phyloP scores from a whole-genome alignment of 2,888 invertebrate species.

The Venustoraphidia nigricollis region DNA sequence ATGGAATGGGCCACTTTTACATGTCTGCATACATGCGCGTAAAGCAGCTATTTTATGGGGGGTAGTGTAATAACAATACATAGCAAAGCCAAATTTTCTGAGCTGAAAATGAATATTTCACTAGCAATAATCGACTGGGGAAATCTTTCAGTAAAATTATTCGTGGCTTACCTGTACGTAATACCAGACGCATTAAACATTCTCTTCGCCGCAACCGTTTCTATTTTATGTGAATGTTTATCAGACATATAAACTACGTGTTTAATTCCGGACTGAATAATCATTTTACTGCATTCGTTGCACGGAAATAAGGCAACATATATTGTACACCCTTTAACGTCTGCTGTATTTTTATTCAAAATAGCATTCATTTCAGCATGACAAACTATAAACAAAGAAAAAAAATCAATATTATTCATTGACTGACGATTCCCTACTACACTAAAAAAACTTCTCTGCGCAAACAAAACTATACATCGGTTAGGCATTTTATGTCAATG shows the following conservation, averaged over 20 bases:
- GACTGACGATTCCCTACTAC: no score
- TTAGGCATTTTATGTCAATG: background rate
- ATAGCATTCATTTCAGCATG: constrained; percentile 98
- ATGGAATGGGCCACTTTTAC: no score
- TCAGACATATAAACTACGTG: constrained; percentile 69
- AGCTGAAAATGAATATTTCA: no score
- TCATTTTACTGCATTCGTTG: constrained; percentile 93
- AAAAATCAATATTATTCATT: background rate
- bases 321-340: constrained; percentile 63
- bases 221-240: constrained; percentile 53
- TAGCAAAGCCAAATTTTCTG: no score
- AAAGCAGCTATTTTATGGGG: no score
- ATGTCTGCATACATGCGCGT: no score
- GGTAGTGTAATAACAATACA: no score
- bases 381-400: constrained; percentile 53
- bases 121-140: no score
- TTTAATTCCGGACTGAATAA: constrained; percentile 83
- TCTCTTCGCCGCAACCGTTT: constrained; percentile 57
- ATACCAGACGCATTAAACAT: constrained; percentile 74
- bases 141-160: no score
- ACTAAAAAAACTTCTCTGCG: background rate
- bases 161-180: constrained; percentile 37
- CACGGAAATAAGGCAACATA: constrained; percentile 91
- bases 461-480: background rate
- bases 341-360: constrained; percentile 69